phyloP scores from a whole-genome alignment of 2,888 invertebrate species.

The Chironomus tentans region DNA sequence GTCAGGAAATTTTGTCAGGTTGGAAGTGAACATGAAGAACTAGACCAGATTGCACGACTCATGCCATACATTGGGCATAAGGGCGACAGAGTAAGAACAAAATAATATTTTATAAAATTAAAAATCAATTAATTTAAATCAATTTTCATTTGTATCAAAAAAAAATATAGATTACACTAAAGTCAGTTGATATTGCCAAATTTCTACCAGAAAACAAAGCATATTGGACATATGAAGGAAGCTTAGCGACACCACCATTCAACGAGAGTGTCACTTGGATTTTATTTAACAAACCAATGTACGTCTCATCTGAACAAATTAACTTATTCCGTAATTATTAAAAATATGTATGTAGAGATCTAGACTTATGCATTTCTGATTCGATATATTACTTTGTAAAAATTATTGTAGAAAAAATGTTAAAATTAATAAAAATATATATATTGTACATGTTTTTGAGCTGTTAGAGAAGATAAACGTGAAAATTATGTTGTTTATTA shows the following conservation, averaged over 20 bases:
- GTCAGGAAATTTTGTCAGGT: too few species aligned
- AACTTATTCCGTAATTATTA: conserved; percentile 46
- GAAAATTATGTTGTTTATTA: too few species aligned
- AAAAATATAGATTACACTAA: conserved; percentile 3
- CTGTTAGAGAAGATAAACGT: too few species aligned
- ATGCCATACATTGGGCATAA: conserved; percentile 68
- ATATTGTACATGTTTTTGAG: too few species aligned
- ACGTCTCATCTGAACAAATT: conserved; percentile 81
- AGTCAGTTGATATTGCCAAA: conserved; percentile 51
- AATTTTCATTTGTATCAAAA: background rate
- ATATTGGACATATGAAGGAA: conserved; percentile 88
- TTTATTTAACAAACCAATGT: conserved; percentile 77
- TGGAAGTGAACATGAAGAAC: conserved; percentile 63
- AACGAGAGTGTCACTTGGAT: conserved; percentile 93
- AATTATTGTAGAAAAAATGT: too few species aligned
- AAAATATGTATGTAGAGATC: too few species aligned
- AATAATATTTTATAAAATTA: background rate
- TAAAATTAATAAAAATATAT: too few species aligned
- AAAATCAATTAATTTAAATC: background rate
- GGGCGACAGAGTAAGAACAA: conserved; percentile 47
- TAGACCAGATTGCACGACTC: conserved; percentile 69
- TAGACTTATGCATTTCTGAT: too few species aligned
- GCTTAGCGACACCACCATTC: conserved; percentile 84
- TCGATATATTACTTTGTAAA: too few species aligned
- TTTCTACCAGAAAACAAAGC: conserved; percentile 65